phyloP scores from a whole-genome alignment of 2,888 invertebrate species.

The Bursaphelenchus okinawaensis region DNA sequence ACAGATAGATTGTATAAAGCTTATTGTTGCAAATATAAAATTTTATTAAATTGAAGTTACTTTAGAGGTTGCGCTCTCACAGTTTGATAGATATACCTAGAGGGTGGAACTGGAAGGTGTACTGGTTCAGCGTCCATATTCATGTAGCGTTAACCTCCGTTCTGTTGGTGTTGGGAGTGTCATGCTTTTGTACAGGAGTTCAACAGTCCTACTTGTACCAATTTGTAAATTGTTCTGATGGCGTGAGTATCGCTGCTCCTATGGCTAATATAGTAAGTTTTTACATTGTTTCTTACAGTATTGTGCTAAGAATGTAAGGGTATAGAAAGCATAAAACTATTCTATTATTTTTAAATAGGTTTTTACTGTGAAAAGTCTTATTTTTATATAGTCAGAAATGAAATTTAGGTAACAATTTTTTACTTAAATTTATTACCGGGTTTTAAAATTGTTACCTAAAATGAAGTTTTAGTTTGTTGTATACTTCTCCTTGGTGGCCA shows the following conservation, averaged over 20 bases:
- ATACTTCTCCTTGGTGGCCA: constrained; percentile 10
- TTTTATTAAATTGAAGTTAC: too few relatives aligned
- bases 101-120: constrained; percentile 13
- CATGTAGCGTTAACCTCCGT: constrained; percentile 6
- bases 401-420: too few relatives aligned
- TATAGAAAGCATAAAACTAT: too few relatives aligned
- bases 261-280: constrained; percentile 17
- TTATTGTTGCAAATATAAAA: too few relatives aligned
- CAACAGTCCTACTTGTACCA: constrained; percentile 21
- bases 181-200: constrained; percentile 24
- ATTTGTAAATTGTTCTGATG: constrained; percentile 15
- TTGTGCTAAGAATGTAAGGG: too few relatives aligned
- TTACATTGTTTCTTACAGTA: neutral
- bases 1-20: too few relatives aligned
- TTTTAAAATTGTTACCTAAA: too few relatives aligned
- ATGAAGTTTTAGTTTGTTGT: constrained; percentile 9
- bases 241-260: constrained; percentile 15
- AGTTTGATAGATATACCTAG: constrained; percentile 13
- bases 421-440: too few relatives aligned
- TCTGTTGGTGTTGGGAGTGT: constrained; percentile 14
- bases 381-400: too few relatives aligned
- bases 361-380: too few relatives aligned
- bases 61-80: constrained; percentile 5
- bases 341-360: too few relatives aligned
- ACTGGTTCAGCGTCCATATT: constrained; percentile 3